A percentile compares a stretch with the other conserved stretches of the same genome.
Evolutionary conservation across 2,797 vertebrate species (phyloP).

Genomic region (Hybognathus amarus): DNA sequence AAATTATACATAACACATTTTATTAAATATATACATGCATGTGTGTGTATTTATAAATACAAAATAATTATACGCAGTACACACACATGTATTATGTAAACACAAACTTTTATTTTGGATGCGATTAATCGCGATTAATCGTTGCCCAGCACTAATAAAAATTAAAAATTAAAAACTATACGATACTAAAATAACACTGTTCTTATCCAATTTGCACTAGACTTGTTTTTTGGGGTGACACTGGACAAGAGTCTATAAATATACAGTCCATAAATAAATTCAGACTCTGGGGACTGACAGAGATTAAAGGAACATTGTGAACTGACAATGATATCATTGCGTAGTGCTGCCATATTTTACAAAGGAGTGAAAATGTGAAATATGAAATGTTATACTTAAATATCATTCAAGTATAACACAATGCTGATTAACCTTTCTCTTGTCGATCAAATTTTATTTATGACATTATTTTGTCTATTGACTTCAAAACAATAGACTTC

Average conservation of each 20-base stretch:
- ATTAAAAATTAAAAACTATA: background rate
- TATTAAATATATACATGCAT: no score
- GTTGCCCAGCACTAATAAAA: no score
- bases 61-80: no score
- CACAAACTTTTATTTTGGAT: no score
- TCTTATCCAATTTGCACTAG: background rate
- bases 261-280: constrained; percentile 34
- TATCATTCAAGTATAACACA: constrained; percentile 13
- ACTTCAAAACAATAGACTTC: constrained; percentile 39
- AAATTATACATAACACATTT: no score
- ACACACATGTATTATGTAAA: no score
- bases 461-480: constrained; percentile 16
- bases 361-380: background rate
- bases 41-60: no score
- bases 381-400: no score
- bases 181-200: background rate
- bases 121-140: no score
- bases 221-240: background rate
- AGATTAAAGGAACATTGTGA: constrained; percentile 26
- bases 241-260: constrained; percentile 23
- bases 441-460: constrained; percentile 33
- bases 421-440: background rate
- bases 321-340: constrained; percentile 16
- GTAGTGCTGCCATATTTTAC: constrained; percentile 4
- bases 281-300: constrained; percentile 2